Base-by-base conservation (phyloP, 2,797 vertebrate species). In the Sciurus carolinensis region DNA sequence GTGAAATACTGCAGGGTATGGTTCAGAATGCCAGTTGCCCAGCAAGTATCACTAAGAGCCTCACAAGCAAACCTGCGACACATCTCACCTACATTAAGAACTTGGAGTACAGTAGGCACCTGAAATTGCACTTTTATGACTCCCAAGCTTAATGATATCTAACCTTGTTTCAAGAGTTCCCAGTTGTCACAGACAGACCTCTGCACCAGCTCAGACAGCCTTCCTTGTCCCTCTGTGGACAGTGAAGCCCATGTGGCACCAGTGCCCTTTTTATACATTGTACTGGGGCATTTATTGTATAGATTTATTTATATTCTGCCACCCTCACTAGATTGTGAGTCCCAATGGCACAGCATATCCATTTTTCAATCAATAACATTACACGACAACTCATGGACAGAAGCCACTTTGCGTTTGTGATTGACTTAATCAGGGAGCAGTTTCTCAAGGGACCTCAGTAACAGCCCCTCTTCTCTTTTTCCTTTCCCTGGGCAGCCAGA, bases 241-340 rank as follows among this genome's bases (percentile, higher is more conserved):
- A n/a, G 17, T 0, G 1, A 17, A 67, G 5, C 7, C 3, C 2
- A 33, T 7, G 1, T 7, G 44, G 0, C 6, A 14, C 7, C 1
- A 0, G 36, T 2, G 11, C 3, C 1, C 12, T 15, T 5, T 36
- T n/a, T 0, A 1, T 1, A 7, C 2, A 33, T 9, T 20, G 47
- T 6, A 6, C 1, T 0, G 5, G 9, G 39, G 3, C 20, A 28
- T 7, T 30, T 75, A 15, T 26, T 42, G 4, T 5, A 15, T 11
- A 0, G 22, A 5, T 86, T 30, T 57, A 42, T 24, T 59, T 22
- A 20, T 39, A 12, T 39, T 33, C 79, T 47, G 44, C 30, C 22
- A 10, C 1, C 11, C 9, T 30, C 33, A 26, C 50, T 42, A 30
- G 26, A 66, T 3, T 24, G 47, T 80, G 76, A 83, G 24, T 33